phyloP scores from a whole-genome alignment of 2,888 invertebrate genomes.

The Tetranychus truncatus region DNA sequence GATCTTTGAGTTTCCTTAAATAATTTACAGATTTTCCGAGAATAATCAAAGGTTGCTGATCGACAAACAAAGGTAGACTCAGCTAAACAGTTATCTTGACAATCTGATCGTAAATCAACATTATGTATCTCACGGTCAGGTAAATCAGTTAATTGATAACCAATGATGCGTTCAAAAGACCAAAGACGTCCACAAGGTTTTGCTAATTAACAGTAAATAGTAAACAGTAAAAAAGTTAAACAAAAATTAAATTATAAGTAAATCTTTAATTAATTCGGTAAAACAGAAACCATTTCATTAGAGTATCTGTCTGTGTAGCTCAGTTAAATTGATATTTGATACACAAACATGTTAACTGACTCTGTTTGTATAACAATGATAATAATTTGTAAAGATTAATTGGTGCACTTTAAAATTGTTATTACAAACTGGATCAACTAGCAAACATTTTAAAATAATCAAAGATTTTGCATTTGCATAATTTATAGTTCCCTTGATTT shows the following conservation, averaged over 20 bases:
- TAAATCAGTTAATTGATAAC: conserved; percentile 36
- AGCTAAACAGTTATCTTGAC: conserved; percentile 37
- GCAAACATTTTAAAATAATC: no score
- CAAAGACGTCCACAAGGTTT: conserved; percentile 35
- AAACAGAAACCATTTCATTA: no score
- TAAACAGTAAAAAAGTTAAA: background rate
- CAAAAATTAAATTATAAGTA: background rate
- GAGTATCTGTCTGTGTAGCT: no score
- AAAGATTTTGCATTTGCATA: no score
- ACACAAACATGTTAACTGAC: no score
- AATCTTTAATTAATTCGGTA: background rate
- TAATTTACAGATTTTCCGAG: conserved; percentile 35
- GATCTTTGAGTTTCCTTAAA: conserved; percentile 37
- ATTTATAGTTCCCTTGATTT: no score
- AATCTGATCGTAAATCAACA: conserved; percentile 37
- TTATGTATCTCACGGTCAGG: conserved; percentile 33
- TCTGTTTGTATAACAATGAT: no score
- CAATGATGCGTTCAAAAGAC: conserved; percentile 39
- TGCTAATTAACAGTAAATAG: background rate
- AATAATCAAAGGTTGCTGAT: conserved; percentile 39
- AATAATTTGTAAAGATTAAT: no score
- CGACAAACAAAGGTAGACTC: conserved; percentile 36
- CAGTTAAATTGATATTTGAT: no score
- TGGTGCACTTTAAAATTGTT: no score
- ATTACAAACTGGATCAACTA: no score